Conservation (phyloP, 2,888 invertebrate species). For the Sphaeridia pumilis region DNA sequence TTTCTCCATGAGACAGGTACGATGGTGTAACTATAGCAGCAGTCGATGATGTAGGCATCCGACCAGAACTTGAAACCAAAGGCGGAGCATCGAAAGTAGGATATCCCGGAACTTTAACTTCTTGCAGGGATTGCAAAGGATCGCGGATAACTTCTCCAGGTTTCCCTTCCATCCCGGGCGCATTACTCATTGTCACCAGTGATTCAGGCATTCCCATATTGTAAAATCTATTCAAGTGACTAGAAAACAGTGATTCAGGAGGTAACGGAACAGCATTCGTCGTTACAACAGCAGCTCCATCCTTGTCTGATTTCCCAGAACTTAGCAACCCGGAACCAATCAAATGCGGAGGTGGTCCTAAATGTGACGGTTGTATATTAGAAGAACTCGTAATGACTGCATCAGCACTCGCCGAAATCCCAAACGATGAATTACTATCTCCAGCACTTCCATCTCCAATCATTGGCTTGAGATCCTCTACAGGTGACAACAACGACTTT, state of each 20-base stretch:
- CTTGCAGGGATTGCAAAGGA: constrained; percentile 64
- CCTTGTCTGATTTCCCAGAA: too few relatives aligned
- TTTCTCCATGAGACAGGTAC: background rate
- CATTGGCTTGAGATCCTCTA: constrained; percentile 29
- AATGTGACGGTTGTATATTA: constrained; percentile 10
- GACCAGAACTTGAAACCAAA: constrained; percentile 16
- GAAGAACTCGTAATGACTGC: constrained; percentile 30
- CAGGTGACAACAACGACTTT: constrained; percentile 35
- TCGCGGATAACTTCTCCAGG: constrained; percentile 43
- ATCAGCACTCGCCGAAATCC: constrained; percentile 20
- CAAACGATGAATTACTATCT: constrained; percentile 15
- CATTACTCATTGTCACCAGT: background rate
- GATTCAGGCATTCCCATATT: constrained; percentile 13
- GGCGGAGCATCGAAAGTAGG: constrained; percentile 30
- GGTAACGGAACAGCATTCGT: background rate
- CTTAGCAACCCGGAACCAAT: background rate
- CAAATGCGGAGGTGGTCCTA: background rate
- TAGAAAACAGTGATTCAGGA: constrained; percentile 27
- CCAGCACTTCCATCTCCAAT: constrained; percentile 2
- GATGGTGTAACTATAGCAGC: constrained; percentile 8
- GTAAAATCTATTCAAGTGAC: constrained; percentile 33
- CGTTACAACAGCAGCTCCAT: background rate
- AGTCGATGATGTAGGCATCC: constrained; percentile 4
- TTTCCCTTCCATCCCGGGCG: constrained; percentile 17
- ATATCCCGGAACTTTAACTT: constrained; percentile 65